Evolutionary conservation across 2,113 vertebrate genomes (phyloP).

Genomic region (Ia io): DNA sequence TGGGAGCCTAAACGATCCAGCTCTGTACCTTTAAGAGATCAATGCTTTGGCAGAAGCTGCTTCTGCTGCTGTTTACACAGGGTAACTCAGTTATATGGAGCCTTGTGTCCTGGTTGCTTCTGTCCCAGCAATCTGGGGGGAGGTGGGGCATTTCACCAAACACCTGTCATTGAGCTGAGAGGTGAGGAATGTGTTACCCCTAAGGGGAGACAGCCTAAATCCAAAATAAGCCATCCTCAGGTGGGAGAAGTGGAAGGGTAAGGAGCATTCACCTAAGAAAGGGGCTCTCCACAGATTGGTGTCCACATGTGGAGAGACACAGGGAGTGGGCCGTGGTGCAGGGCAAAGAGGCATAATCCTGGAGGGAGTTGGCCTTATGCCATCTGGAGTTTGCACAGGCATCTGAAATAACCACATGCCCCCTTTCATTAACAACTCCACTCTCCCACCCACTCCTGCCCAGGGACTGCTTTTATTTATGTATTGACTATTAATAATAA

Average conservation of each 20-base stretch:
- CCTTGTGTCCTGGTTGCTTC: background rate
- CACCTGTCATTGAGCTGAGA: background rate
- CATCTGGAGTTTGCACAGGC: background rate
- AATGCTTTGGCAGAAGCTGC: background rate
- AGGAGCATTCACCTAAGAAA: background rate
- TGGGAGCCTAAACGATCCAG: slow-evolving; percentile 37
- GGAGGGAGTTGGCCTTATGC: background rate
- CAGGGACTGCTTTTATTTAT: slow-evolving; percentile 48
- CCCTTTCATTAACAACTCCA: background rate
- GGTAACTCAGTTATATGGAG: background rate
- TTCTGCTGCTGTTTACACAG: slow-evolving; percentile 40
- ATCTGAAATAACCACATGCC: slow-evolving; percentile 20
- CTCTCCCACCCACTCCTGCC: background rate
- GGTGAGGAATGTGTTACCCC: background rate
- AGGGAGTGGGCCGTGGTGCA: background rate
- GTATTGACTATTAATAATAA: slow-evolving; percentile 58
- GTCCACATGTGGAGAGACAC: background rate
- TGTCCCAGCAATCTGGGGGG: background rate
- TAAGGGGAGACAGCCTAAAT: background rate
- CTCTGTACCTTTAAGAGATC: slow-evolving; percentile 54
- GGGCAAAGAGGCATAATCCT: background rate
- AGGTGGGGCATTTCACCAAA: background rate
- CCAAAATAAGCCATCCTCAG: background rate
- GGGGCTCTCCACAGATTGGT: background rate
- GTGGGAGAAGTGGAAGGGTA: background rate